Evolutionary conservation across 1,140 invertebrate genomes (phyloP).

Genomic region (Wiebesia pumilae): DNA sequence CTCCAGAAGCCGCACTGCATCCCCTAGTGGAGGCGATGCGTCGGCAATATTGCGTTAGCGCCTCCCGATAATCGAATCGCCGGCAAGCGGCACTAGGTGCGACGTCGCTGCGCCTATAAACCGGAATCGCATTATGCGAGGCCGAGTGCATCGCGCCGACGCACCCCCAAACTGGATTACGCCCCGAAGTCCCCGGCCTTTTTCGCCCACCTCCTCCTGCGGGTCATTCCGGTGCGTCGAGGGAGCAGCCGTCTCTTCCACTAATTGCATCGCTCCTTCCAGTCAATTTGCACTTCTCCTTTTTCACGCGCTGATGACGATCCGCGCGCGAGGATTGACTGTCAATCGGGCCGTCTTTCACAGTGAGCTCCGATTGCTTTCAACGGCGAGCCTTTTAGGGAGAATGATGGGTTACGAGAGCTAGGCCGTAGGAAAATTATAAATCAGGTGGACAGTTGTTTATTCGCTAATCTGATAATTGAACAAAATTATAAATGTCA

Average conservation of each 20-base stretch:
- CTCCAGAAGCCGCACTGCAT: no score
- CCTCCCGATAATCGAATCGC: constrained; percentile 3
- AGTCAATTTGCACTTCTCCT: background rate
- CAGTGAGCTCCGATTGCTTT: background rate
- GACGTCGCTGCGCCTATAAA: background rate
- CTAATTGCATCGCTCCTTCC: background rate
- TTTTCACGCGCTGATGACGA: background rate
- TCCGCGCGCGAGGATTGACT: background rate
- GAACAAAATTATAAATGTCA: no score
- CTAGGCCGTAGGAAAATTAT: no score
- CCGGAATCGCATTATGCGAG: constrained; percentile 9
- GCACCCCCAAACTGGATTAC: background rate
- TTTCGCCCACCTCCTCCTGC: background rate
- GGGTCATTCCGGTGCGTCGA: background rate
- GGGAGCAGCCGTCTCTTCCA: background rate
- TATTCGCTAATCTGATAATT: no score
- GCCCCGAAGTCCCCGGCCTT: background rate
- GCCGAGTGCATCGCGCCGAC: background rate
- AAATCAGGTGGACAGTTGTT: no score
- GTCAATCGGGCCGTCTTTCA: background rate
- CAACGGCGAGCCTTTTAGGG: background rate
- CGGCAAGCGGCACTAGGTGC: background rate
- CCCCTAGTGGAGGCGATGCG: no score
- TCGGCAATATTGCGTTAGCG: background rate
- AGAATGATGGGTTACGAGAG: no score